These are phyloP conservation scores for Lithophane leautieri DNA, from an alignment of 2,888 invertebrate genomes.

Conservation along the genomic window DNA sequence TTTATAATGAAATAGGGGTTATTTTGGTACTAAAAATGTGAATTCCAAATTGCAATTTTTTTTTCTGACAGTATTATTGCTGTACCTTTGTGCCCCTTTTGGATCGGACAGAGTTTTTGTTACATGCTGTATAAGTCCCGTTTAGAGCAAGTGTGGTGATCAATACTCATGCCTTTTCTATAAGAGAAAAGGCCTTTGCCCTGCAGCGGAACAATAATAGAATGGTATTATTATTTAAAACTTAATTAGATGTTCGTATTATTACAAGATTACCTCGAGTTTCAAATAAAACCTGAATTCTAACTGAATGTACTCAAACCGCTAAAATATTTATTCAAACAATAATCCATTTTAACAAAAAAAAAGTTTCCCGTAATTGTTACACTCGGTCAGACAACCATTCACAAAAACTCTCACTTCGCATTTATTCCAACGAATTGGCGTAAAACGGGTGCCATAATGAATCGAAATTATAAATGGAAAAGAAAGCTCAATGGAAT, in stretches of 20 bases:
- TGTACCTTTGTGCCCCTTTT: no score
- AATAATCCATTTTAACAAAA: conserved; percentile 6
- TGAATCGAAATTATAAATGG: conserved; percentile 65
- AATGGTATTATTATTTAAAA: no score
- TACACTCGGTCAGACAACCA: conserved; percentile 31
- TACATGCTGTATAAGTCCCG: no score
- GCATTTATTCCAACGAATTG: conserved; percentile 45
- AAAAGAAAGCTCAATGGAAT: conserved; percentile 61
- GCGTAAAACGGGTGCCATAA: conserved; percentile 55
- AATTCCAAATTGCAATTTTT: no score
- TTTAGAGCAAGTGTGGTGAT: no score
- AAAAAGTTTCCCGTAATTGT: conserved; percentile 19
- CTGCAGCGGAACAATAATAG: no score
- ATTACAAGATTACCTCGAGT: background rate
- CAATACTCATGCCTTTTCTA: no score
- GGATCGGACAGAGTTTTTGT: no score
- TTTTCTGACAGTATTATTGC: no score
- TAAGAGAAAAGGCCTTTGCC: no score
- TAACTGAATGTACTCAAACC: background rate
- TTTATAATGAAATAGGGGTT: no score
- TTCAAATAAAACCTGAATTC: conserved; percentile 13
- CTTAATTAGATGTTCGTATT: background rate
- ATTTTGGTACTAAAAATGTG: no score
- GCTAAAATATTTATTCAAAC: conserved; percentile 13
- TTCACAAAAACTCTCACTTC: conserved; percentile 29